These are phyloP conservation scores for Petrocephalus sullivani DNA, from an alignment of 2,797 vertebrate genomes.

Conservation along the genomic window DNA sequence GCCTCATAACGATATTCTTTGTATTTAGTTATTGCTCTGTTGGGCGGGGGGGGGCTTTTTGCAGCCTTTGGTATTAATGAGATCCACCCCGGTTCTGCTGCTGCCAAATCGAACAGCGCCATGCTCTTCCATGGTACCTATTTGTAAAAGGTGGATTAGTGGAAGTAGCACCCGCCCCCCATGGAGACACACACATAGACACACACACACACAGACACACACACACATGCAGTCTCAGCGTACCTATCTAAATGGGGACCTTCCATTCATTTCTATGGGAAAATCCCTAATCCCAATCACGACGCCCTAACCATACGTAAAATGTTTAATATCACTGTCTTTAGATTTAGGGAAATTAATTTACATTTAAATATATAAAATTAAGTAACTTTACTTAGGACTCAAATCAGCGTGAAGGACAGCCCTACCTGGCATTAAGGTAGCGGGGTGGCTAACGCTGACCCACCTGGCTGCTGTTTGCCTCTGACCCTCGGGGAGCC, in stretches of 20 bases:
- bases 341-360: neutral
- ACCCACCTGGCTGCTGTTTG: neutral
- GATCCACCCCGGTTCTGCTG: constrained; percentile 41
- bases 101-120: constrained; percentile 58
- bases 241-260: too few species aligned
- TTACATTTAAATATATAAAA: neutral
- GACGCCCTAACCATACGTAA: neutral
- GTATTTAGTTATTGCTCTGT: constrained; percentile 61
- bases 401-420: neutral
- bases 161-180: constrained; percentile 55
- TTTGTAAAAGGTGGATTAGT: constrained; percentile 55
- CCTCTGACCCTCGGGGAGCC: neutral
- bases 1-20: constrained; percentile 46
- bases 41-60: constrained; percentile 48
- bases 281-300: neutral
- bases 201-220: neutral
- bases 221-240: too few species aligned
- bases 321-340: neutral
- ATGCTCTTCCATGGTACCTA: constrained; percentile 50
- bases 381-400: neutral
- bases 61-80: constrained; percentile 57
- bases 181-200: constrained; percentile 41
- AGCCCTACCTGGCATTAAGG: neutral
- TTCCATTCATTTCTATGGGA: too few species aligned
- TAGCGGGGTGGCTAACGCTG: neutral